Percentiles rank a stretch among this genome's conserved stretches.
phyloP scores from a whole-genome alignment of 2,113 vertebrate genomes.

The Erythrocercus mccallii region DNA sequence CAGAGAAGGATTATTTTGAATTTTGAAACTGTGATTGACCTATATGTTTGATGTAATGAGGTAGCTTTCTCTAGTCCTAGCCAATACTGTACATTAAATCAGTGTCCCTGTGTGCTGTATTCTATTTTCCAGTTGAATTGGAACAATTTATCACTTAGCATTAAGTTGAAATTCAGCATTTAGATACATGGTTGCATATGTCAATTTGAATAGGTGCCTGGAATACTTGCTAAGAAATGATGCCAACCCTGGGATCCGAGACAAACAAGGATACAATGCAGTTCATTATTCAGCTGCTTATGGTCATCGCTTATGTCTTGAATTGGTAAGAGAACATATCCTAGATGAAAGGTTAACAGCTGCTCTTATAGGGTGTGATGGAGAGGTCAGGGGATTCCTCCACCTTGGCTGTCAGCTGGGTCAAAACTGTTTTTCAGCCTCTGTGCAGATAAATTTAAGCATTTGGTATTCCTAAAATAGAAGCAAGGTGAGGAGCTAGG shows the following conservation, averaged over 20 bases:
- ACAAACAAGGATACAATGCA: slow-evolving; percentile 96
- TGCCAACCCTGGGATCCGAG: slow-evolving; percentile 94
- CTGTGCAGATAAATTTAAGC: neutral
- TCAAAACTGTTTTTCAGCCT: neutral
- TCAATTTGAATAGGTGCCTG: slow-evolving; percentile 87
- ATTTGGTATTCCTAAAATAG: neutral
- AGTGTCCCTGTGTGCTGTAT: neutral
- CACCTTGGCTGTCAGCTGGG: neutral
- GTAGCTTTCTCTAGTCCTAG: neutral
- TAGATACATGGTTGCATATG: slow-evolving; percentile 20
- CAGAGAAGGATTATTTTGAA: neutral
- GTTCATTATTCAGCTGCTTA: slow-evolving; percentile 90
- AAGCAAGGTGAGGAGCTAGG: neutral
- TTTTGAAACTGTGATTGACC: neutral
- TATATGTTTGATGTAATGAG: neutral
- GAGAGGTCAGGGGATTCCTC: neutral
- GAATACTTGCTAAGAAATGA: slow-evolving; percentile 97
- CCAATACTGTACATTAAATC: neutral
- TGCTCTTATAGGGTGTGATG: neutral
- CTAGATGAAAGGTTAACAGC: neutral
- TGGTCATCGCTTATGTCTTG: slow-evolving; percentile 80
- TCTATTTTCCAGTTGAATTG: slow-evolving; percentile 11
- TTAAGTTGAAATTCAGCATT: slow-evolving; percentile 28
- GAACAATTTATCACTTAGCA: neutral
- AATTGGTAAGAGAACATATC: slow-evolving; percentile 71